Base-by-base conservation (phyloP, 1,140 invertebrate genomes). In the Conus ventricosus region DNA sequence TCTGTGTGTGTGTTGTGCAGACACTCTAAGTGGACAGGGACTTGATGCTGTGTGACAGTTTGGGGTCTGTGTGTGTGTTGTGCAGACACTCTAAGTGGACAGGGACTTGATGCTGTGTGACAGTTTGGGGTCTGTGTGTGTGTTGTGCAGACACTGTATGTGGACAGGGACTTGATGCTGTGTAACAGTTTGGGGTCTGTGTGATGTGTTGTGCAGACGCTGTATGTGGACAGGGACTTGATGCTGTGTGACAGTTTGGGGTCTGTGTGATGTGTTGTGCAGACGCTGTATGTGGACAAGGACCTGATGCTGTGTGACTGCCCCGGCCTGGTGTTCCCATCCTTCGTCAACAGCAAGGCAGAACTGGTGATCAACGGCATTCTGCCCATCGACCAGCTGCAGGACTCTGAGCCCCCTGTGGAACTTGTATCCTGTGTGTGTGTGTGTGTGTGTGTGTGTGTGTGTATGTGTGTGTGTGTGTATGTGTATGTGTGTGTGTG, bases 261-360 rank as follows among this genome's bases (percentile, higher is more conserved):
- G n/a, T n/a, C n/a, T n/a, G n/a, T n/a, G n/a, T n/a, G n/a, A n/a
- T n/a, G n/a, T 39, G 39, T 39, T 39, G 39, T 92, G 51, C 90
- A 99, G 96, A 99, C 98, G 0, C 94, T 99, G 3, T 97, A 96
- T 90, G 92, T 99, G 81, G 97, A 97, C 54, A 96, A 97, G 23
- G 96, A 98, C 90, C 93, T 99, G 53, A 95, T 99, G 91, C 95
- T 99, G 8, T 98, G 99, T 94, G 99, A 99, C 96, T 99, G 99
- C 95, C 99, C 99, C 39, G 99, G 99, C 7, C 96, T 99, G 53
- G 99, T 99, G 11, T 98, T 99, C 97, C 99, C 99, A 13, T 98
- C 98, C 88, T 99, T 99, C 95, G 97, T 99, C 15, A 96, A 97
- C 89, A 97, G 98, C 88, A 98, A 98, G 96, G 97, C 98, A 0